These are phyloP conservation scores for Alviniconcha strummeri DNA, from an alignment of 2,888 invertebrate species.

Conservation along the genomic window DNA sequence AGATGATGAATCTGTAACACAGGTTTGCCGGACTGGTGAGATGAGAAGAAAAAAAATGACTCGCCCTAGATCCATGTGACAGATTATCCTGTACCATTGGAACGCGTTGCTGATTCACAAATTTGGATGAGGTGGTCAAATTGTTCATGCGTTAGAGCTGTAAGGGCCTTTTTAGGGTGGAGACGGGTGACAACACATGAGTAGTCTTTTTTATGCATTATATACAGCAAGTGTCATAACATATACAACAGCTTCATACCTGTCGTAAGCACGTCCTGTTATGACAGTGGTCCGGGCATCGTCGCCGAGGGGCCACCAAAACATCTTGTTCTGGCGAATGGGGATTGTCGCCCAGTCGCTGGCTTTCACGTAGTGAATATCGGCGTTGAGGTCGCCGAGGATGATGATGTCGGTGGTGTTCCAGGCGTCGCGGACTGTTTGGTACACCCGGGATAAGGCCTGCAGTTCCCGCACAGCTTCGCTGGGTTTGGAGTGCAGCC, in stretches of 20 bases:
- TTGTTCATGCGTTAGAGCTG: background rate
- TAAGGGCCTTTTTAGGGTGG: background rate
- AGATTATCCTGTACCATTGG: background rate
- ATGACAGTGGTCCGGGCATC: conserved; percentile 58
- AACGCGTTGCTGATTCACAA: background rate
- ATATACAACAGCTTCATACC: background rate
- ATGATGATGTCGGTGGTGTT: conserved; percentile 50
- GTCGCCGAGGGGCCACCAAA: conserved; percentile 60
- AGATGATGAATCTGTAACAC: conserved; percentile 42
- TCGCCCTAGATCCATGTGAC: background rate
- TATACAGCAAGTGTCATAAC: too few species aligned
- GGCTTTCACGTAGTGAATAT: conserved; percentile 56
- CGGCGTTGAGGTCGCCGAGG: conserved; percentile 66
- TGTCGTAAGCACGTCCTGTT: conserved; percentile 8
- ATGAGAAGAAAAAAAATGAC: background rate
- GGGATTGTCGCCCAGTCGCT: conserved; percentile 50
- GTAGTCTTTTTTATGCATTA: too few species aligned
- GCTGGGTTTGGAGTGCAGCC: conserved; percentile 56
- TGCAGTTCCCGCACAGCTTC: conserved; percentile 56
- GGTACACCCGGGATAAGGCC: conserved; percentile 49
- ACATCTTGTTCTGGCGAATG: conserved; percentile 46
- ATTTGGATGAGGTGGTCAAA: background rate
- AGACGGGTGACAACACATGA: too few species aligned
- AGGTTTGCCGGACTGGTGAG: background rate
- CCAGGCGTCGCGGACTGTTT: conserved; percentile 42